These are phyloP conservation scores for Morpho helenor DNA, from an alignment of 2,888 invertebrate genomes.

Conservation along the genomic window DNA sequence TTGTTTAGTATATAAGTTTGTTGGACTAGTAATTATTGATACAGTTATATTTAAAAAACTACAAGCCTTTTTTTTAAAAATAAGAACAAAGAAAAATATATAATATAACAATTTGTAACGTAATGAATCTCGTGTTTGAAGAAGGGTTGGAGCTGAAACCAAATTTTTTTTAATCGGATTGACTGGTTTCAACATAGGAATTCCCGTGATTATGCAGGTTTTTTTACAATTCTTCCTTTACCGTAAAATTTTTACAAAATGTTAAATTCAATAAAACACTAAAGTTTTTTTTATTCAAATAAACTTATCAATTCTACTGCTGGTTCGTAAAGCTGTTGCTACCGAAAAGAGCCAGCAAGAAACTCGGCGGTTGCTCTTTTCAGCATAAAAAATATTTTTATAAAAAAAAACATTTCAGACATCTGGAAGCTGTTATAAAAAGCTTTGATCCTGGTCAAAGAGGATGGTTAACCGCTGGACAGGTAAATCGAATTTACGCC, in stretches of 20 bases:
- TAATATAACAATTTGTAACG: neutral
- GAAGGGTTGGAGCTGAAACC: neutral
- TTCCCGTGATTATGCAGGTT: too few relatives aligned
- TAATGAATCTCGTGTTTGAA: neutral
- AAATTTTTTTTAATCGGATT: neutral
- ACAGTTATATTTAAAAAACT: neutral
- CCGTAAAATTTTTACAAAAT: too few relatives aligned
- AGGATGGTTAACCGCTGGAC: conserved; percentile 61
- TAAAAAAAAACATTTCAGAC: conserved; percentile 35
- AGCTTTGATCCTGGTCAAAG: conserved; percentile 67
- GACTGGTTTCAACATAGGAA: too few relatives aligned
- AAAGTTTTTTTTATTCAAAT: too few relatives aligned
- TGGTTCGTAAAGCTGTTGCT: too few relatives aligned
- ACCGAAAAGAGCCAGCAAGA: too few relatives aligned
- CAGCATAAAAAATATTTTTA: too few relatives aligned
- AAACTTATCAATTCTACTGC: too few relatives aligned
- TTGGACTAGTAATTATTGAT: neutral
- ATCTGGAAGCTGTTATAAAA: conserved; percentile 57
- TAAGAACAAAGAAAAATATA: too few relatives aligned
- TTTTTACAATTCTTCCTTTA: too few relatives aligned
- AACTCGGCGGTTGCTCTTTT: too few relatives aligned
- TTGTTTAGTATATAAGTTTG: neutral
- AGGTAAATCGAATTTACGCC: conserved; percentile 50
- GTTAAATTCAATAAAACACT: too few relatives aligned
- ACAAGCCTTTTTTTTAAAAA: neutral